Evolutionary conservation across 35 echinoderm and acorn worm genomes (phyloP).

Genomic region (Lytechinus pictus): DNA sequence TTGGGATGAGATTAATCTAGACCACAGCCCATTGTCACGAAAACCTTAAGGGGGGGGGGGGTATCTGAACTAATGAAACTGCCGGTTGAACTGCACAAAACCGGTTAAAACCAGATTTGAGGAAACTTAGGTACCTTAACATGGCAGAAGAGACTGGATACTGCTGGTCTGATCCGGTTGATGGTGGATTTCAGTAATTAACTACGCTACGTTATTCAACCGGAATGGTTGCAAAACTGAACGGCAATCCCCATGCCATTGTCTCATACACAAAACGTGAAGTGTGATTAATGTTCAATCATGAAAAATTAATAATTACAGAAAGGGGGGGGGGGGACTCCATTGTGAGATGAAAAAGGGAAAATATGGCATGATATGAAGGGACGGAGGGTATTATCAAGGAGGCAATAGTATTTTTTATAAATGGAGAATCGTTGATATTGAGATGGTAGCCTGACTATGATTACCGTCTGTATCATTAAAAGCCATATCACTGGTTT

Average conservation of each 20-base stretch:
- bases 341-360: neutral
- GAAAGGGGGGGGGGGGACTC: no score
- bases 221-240: neutral
- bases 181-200: neutral
- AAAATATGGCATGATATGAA: neutral
- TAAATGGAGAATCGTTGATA: neutral
- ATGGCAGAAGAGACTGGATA: constrained; percentile 1
- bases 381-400: neutral
- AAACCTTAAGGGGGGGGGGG: neutral
- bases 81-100: neutral
- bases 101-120: constrained; percentile 17
- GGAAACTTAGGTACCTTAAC: neutral
- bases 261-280: neutral
- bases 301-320: neutral
- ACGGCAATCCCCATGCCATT: neutral
- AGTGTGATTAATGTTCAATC: neutral
- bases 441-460: neutral
- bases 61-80: neutral
- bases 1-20: neutral
- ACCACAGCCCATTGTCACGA: neutral
- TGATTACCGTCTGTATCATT: neutral
- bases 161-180: neutral
- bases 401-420: neutral
- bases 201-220: neutral
- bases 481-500: neutral